phyloP scores from a whole-genome alignment of 1,140 invertebrate genomes.

The Mycetomoellerius zeteki region DNA sequence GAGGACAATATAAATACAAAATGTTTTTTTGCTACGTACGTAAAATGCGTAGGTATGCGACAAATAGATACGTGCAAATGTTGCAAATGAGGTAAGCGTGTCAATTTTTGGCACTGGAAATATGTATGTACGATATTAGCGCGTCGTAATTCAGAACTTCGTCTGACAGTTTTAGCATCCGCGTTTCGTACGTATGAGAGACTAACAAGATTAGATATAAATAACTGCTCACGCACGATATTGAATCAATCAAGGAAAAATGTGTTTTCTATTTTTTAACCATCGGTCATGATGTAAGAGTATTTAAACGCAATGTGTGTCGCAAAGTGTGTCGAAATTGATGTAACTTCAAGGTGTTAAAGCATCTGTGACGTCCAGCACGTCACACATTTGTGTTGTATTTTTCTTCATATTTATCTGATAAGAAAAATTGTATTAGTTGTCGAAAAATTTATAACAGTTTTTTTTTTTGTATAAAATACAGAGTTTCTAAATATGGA shows the following conservation, averaged over 20 bases:
- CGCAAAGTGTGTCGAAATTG: not conserved
- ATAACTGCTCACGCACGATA: not conserved
- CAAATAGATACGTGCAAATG: not conserved
- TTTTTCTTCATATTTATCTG: not conserved
- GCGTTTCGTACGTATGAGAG: not conserved
- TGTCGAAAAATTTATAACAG: no score
- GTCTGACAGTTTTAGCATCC: not conserved
- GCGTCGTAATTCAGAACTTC: not conserved
- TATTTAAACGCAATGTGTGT: not conserved
- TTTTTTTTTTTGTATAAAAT: not conserved
- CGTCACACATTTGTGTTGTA: not conserved
- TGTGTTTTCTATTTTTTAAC: not conserved
- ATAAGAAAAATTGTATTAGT: not conserved
- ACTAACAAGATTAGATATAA: constrained; percentile 2
- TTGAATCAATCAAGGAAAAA: not conserved
- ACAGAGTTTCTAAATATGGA: not conserved
- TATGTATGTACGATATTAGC: not conserved
- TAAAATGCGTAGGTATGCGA: not conserved
- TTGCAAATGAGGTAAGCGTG: not conserved
- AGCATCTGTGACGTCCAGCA: not conserved
- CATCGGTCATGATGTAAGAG: not conserved
- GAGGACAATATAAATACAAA: no score
- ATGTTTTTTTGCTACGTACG: no score
- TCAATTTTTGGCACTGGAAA: not conserved
- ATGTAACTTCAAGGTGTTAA: not conserved